phyloP scores from a whole-genome alignment of 1,140 invertebrate genomes.

The Eurosta solidaginis region DNA sequence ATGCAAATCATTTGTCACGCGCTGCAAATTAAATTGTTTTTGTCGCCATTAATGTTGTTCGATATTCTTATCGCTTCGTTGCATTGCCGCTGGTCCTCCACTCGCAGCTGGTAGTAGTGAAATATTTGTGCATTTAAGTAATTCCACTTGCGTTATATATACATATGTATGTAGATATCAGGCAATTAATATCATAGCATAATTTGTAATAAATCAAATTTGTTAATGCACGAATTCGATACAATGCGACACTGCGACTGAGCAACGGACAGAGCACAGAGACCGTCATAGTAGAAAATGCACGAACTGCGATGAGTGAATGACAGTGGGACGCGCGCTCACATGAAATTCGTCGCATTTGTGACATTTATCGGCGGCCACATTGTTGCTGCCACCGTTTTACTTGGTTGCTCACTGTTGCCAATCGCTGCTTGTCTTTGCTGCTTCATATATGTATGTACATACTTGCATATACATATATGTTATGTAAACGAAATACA shows the following conservation, averaged over 20 bases:
- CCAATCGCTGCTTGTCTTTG: not conserved
- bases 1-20: not conserved
- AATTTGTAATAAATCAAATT: conserved; percentile 31
- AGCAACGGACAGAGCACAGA: not conserved
- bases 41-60: no score
- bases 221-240: conserved; percentile 12
- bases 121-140: no score
- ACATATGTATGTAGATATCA: no score
- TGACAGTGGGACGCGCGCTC: not conserved
- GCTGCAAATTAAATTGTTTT: not conserved
- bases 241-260: not conserved
- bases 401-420: not conserved
- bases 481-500: no score
- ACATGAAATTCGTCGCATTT: not conserved
- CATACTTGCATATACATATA: not conserved
- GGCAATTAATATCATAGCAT: conserved; percentile 7
- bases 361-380: not conserved
- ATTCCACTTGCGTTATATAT: no score
- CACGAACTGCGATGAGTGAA: not conserved
- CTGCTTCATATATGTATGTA: not conserved
- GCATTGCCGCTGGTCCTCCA: not conserved
- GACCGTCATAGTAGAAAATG: not conserved
- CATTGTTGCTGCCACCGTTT: not conserved
- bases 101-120: no score
- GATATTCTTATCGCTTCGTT: not conserved